phyloP scores from a whole-genome alignment of 2,797 vertebrate genomes.

The Craterocephalus amniculus region DNA sequence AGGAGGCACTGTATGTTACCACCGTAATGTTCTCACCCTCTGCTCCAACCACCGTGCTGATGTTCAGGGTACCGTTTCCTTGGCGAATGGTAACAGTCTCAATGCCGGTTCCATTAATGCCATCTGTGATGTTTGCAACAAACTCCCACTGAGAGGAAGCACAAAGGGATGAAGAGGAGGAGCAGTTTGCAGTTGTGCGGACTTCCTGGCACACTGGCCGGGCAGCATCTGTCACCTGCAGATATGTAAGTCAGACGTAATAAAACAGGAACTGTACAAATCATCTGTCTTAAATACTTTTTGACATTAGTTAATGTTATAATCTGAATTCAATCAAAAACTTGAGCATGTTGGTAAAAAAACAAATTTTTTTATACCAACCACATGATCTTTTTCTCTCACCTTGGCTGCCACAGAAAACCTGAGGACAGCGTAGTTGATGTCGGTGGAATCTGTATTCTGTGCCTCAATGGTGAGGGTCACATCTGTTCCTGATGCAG shows the following conservation, averaged over 20 bases:
- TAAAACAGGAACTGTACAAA: not conserved
- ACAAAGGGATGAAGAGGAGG: constrained; percentile 52
- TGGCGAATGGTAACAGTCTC: constrained; percentile 42
- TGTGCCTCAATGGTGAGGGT: constrained; percentile 75
- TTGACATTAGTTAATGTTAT: not conserved
- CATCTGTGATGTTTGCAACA: constrained; percentile 69
- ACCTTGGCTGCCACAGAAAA: constrained; percentile 72
- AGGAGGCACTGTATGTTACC: constrained; percentile 70
- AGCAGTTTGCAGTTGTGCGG: constrained; percentile 45
- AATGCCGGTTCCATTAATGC: constrained; percentile 72
- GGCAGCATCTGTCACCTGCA: constrained; percentile 67
- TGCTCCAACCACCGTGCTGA: constrained; percentile 26
- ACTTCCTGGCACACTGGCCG: constrained; percentile 59
- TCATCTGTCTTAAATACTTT: not conserved
- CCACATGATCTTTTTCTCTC: not conserved
- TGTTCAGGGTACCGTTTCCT: constrained; percentile 70
- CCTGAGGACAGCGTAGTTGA: constrained; percentile 72
- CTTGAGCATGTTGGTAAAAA: no score
- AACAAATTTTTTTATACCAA: no score
- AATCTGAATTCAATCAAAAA: not conserved
- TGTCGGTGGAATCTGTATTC: constrained; percentile 51
- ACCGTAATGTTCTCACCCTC: constrained; percentile 62
- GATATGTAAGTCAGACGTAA: not conserved
- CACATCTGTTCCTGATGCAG: constrained; percentile 71
- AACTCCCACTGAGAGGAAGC: constrained; percentile 65